These are phyloP conservation scores for Aythya baeri DNA, from an alignment of 2,113 vertebrate species.

Conservation along the genomic window DNA sequence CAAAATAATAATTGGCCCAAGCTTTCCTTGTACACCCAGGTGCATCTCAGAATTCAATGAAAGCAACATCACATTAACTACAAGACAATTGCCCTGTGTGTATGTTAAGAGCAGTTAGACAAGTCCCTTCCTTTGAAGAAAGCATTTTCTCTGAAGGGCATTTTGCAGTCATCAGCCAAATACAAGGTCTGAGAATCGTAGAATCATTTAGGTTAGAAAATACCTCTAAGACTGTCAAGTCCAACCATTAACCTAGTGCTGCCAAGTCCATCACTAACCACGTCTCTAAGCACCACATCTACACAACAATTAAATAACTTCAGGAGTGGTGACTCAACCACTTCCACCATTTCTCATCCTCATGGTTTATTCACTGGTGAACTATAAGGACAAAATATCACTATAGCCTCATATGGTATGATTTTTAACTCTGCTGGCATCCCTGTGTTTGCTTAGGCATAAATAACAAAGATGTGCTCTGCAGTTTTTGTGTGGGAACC, in stretches of 20 bases:
- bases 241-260: too few relatives aligned
- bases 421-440: background rate
- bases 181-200: background rate
- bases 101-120: background rate
- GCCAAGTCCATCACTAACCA: too few relatives aligned
- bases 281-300: too few relatives aligned
- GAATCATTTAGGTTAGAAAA: too few relatives aligned
- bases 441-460: constrained; percentile 14
- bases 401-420: background rate
- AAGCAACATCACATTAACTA: background rate
- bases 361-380: background rate
- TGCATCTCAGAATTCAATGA: background rate
- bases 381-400: background rate
- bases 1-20: background rate
- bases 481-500: background rate
- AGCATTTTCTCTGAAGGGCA: background rate
- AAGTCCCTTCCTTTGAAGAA: background rate
- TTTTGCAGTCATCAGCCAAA: background rate
- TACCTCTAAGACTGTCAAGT: too few relatives aligned
- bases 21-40: background rate
- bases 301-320: too few relatives aligned
- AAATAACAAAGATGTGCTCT: constrained; percentile 6
- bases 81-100: background rate
- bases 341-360: background rate
- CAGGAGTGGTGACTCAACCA: background rate